A percentile compares a stretch with the other conserved stretches of the same genome.
These are phyloP conservation scores for Corydoras sp. DNA, from an alignment of 2,113 vertebrate species.

Conservation along the genomic window DNA sequence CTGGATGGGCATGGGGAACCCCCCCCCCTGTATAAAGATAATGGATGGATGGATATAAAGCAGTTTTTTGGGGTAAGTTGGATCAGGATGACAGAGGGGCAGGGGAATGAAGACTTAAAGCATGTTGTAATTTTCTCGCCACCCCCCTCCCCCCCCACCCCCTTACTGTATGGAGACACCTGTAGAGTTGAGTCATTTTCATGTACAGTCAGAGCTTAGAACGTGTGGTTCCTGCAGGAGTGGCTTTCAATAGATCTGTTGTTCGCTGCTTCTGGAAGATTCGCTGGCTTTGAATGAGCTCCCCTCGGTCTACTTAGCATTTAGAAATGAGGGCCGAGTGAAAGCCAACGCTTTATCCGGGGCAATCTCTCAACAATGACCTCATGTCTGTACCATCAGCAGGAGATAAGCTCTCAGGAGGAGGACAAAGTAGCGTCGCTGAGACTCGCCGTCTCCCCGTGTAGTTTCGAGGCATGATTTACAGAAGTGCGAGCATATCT, in stretches of 20 bases:
- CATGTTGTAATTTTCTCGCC: too few relatives aligned
- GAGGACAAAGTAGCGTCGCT: constrained; percentile 1
- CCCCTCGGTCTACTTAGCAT: constrained; percentile 10
- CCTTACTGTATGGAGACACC: too few relatives aligned
- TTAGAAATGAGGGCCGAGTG: constrained; percentile 3
- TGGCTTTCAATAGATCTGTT: constrained; percentile 13
- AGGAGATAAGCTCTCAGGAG: constrained; percentile 4
- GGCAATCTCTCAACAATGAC: constrained; percentile 23
- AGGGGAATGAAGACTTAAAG: too few relatives aligned
- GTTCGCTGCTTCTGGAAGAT: neutral
- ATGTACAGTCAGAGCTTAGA: too few relatives aligned
- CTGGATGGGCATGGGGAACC: too few relatives aligned
- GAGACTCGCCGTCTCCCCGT: constrained; percentile 11
- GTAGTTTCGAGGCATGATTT: neutral
- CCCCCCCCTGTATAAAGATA: too few relatives aligned
- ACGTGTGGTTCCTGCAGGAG: too few relatives aligned
- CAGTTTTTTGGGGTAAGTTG: too few relatives aligned
- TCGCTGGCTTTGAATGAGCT: constrained; percentile 8
- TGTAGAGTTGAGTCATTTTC: too few relatives aligned
- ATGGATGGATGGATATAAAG: too few relatives aligned
- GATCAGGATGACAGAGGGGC: too few relatives aligned
- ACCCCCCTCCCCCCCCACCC: too few relatives aligned
- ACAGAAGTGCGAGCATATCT: neutral
- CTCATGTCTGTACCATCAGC: constrained; percentile 13
- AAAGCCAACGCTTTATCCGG: constrained; percentile 13